Evolutionary conservation across 2,888 invertebrate genomes (phyloP).

Genomic region (Stenchaetothrips biformis): DNA sequence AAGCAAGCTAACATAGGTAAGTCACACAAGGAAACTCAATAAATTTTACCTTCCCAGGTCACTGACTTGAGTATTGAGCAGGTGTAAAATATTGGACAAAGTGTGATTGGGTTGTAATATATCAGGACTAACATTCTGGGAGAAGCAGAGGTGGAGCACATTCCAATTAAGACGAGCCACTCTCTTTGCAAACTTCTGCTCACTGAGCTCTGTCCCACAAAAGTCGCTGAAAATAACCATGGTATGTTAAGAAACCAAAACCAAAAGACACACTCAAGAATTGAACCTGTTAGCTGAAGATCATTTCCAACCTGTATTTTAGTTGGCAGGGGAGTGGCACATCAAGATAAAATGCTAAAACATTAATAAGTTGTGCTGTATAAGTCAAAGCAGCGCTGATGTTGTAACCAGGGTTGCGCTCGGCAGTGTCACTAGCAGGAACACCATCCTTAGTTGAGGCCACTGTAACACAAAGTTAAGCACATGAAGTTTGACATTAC

Average conservation of each 20-base stretch:
- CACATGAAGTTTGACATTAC: not conserved
- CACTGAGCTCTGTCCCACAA: constrained; percentile 64
- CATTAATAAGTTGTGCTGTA: constrained; percentile 75
- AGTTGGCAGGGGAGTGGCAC: constrained; percentile 71
- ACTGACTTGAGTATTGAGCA: constrained; percentile 60
- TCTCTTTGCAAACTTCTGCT: constrained; percentile 66
- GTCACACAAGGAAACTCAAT: constrained; percentile 29
- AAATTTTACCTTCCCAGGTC: constrained; percentile 66
- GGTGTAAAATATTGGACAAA: constrained; percentile 64
- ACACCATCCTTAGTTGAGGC: constrained; percentile 54
- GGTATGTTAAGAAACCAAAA: constrained; percentile 24
- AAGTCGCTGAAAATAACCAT: constrained; percentile 63
- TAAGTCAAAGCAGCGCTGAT: constrained; percentile 79
- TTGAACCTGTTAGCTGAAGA: constrained; percentile 22
- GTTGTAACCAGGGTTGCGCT: constrained; percentile 64
- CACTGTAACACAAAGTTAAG: constrained; percentile 44
- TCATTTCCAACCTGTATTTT: constrained; percentile 54
- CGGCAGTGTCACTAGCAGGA: constrained; percentile 51
- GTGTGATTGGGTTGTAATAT: constrained; percentile 63
- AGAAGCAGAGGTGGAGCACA: constrained; percentile 70
- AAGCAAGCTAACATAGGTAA: constrained; percentile 17
- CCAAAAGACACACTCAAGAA: constrained; percentile 7
- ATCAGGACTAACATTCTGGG: constrained; percentile 64
- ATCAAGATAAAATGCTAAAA: constrained; percentile 79
- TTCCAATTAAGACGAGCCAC: constrained; percentile 76